These are phyloP conservation scores for Turritopsis rubra DNA, from an alignment of 30 jellyfish, hydroid and myxozoan species.

Conservation along the genomic window DNA sequence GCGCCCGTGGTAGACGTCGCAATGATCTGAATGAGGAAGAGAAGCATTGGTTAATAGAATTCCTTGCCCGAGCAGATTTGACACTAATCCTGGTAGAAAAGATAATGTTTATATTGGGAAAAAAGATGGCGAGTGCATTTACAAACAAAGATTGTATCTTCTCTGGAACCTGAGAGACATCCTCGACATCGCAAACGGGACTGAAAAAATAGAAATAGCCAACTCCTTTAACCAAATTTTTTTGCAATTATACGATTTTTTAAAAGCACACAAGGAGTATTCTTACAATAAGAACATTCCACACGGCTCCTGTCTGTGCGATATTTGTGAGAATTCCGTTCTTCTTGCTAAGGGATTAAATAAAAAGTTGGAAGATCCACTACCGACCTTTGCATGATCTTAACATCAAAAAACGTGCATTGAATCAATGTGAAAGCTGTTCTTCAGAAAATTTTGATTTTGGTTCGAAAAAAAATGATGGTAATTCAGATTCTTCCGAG, in stretches of 20 bases:
- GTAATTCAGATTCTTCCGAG: no score
- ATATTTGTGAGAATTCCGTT: slow-evolving; percentile 37
- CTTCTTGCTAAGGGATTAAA: slow-evolving; percentile 26
- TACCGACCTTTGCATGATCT: neutral
- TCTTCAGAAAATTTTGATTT: no score
- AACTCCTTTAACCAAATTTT: neutral
- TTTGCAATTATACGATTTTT: neutral
- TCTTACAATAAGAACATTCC: slow-evolving; percentile 31
- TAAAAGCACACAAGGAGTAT: neutral
- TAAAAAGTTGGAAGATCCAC: neutral
- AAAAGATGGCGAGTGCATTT: slow-evolving; percentile 8
- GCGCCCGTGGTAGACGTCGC: slow-evolving; percentile 2
- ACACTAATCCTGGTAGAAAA: neutral
- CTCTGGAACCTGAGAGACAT: slow-evolving; percentile 36
- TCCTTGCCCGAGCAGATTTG: slow-evolving; percentile 2
- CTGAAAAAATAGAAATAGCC: neutral
- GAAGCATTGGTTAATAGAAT: slow-evolving; percentile 12
- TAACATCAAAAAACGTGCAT: neutral
- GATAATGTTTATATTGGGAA: slow-evolving; percentile 12
- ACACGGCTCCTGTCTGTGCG: slow-evolving; percentile 31
- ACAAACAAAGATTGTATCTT: slow-evolving; percentile 24
- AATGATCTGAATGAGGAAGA: slow-evolving; percentile 24
- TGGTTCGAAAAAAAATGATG: no score
- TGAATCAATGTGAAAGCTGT: neutral
- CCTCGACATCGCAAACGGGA: slow-evolving; percentile 8